A percentile compares a stretch with the other conserved stretches of the same genome.
Conservation (phyloP, 2,113 vertebrate genomes). For the Chlamydotis undulata region DNA sequence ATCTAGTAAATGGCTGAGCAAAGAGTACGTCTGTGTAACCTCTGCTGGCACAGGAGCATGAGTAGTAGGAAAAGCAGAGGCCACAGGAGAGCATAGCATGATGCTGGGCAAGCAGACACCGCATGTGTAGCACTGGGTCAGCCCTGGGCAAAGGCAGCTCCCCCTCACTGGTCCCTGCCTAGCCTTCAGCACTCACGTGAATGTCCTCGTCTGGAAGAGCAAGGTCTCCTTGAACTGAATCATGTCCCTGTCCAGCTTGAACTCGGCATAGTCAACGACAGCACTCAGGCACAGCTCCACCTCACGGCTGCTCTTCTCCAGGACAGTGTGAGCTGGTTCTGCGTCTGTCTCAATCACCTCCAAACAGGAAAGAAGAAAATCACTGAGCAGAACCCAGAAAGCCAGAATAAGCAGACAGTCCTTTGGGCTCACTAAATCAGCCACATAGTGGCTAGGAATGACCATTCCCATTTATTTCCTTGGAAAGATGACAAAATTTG, state of each 20-base stretch:
- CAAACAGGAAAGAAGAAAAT: background rate
- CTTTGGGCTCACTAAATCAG: background rate
- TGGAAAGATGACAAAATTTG: background rate
- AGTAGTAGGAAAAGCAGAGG: no score
- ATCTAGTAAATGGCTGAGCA: no score
- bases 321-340: conserved; percentile 77
- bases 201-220: conserved; percentile 82
- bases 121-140: no score
- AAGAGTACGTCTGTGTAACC: no score
- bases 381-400: background rate
- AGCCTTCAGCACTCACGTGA: conserved; percentile 78
- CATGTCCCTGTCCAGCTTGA: conserved; percentile 38
- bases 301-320: conserved; percentile 78
- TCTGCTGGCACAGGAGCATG: no score
- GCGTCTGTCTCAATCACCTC: conserved; percentile 80
- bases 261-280: conserved; percentile 74
- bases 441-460: background rate
- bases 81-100: no score
- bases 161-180: background rate
- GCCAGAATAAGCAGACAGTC: background rate
- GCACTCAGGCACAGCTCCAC: conserved; percentile 81
- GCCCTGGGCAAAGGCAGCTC: background rate
- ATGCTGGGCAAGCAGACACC: no score
- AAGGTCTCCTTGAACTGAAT: conserved; percentile 84
- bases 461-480: background rate